Evolutionary conservation across 2,113 vertebrate genomes (phyloP).

Genomic region (Lepisosteus osseus): DNA sequence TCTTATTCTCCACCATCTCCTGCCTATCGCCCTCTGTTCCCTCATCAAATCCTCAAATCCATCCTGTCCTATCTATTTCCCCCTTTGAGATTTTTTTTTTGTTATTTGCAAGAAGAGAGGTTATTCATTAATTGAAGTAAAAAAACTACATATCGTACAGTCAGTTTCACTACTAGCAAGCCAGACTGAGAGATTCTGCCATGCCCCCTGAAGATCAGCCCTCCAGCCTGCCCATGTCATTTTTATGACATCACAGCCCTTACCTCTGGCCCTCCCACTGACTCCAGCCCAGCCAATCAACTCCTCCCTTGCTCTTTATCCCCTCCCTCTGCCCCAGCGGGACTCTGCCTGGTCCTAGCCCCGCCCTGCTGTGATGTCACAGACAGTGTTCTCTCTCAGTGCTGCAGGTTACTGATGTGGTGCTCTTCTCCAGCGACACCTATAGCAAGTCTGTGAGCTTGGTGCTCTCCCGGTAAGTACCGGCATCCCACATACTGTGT

Average conservation of each 20-base stretch:
- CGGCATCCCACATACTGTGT: background rate
- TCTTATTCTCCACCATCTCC: background rate
- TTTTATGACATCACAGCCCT: background rate
- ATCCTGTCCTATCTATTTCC: background rate
- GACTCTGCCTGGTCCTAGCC: constrained; percentile 3
- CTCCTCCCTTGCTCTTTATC: background rate
- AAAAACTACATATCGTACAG: background rate
- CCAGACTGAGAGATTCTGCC: background rate
- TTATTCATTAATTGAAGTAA: background rate
- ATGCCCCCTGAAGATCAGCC: background rate
- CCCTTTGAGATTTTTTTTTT: background rate
- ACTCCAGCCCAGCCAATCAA: background rate
- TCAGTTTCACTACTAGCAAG: background rate
- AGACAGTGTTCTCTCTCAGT: constrained; percentile 32
- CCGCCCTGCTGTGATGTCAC: constrained; percentile 15
- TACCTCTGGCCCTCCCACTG: background rate
- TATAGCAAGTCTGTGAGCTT: constrained; percentile 37
- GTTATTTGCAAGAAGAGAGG: background rate
- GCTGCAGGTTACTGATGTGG: constrained; percentile 36
- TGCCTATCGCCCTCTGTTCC: background rate
- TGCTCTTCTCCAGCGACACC: constrained; percentile 32
- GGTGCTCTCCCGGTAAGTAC: constrained; percentile 30
- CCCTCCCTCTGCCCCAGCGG: background rate
- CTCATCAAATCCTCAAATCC: background rate
- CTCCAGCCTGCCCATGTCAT: background rate